These are phyloP conservation scores for Bruchidius siliquastri DNA, from an alignment of 2,888 invertebrate species.

Conservation along the genomic window DNA sequence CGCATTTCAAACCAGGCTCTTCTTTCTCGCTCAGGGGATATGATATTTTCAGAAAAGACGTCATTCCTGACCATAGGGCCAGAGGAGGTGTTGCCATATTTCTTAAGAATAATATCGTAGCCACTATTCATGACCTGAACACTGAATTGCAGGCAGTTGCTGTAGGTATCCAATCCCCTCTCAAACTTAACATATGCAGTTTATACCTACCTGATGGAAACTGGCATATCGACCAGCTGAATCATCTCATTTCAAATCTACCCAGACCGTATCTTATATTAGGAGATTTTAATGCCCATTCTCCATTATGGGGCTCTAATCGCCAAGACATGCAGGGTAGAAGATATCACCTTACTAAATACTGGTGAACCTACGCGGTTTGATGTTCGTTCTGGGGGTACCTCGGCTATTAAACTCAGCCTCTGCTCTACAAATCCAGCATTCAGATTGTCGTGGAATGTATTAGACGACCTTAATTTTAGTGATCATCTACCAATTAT, in stretches of 20 bases:
- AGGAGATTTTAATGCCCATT: too few species aligned
- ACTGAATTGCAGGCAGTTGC: background rate
- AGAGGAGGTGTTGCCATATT: constrained; percentile 6
- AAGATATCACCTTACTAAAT: background rate
- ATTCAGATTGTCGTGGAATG: background rate
- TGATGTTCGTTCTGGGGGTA: background rate
- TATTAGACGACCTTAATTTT: constrained; percentile 1
- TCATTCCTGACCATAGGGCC: background rate
- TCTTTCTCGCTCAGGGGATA: constrained; percentile 1
- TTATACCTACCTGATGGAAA: too few species aligned
- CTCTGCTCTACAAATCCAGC: background rate
- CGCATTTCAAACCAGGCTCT: constrained; percentile 4
- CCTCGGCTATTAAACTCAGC: constrained; percentile 1
- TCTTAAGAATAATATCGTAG: too few species aligned
- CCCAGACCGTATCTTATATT: too few species aligned
- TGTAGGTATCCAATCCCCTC: too few species aligned
- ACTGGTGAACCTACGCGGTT: background rate
- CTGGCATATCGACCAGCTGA: too few species aligned
- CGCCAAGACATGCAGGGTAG: too few species aligned
- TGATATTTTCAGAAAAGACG: constrained; percentile 3
- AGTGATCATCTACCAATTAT: constrained; percentile 1
- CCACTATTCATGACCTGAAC: background rate
- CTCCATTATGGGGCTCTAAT: too few species aligned
- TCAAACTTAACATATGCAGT: too few species aligned
- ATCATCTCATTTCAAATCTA: too few species aligned